Percentiles rank a stretch among this genome's conserved stretches.
Conservation (phyloP, 1,140 invertebrate genomes). For the Drosophila bocqueti region DNA sequence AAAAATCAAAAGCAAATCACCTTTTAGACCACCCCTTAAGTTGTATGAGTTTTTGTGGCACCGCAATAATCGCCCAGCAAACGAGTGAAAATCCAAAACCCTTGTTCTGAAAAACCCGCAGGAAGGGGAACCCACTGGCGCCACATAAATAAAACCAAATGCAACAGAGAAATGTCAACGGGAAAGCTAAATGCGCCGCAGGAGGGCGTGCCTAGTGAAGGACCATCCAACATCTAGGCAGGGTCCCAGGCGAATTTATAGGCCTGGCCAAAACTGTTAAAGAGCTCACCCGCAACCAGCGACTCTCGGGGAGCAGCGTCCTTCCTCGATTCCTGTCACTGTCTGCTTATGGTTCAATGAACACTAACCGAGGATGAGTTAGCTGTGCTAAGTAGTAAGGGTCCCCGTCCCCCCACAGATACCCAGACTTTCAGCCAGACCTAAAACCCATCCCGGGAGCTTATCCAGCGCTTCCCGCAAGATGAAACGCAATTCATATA, state of each 20-base stretch:
- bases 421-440: slow-evolving; percentile 23
- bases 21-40: not conserved
- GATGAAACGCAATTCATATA: slow-evolving; percentile 50
- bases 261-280: slow-evolving; percentile 55
- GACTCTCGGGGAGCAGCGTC: slow-evolving; percentile 2
- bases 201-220: slow-evolving; percentile 44
- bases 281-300: slow-evolving; percentile 19
- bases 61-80: slow-evolving; percentile 21
- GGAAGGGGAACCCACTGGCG: slow-evolving; percentile 57
- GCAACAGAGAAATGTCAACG: slow-evolving; percentile 71
- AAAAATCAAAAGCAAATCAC: not conserved
- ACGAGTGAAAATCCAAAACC: slow-evolving; percentile 15
- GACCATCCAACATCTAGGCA: slow-evolving; percentile 32
- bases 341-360: slow-evolving; percentile 66
- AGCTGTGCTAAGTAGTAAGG: slow-evolving; percentile 3
- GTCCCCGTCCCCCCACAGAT: not conserved
- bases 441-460: slow-evolving; percentile 3
- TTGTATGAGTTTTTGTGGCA: not conserved
- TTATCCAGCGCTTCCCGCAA: slow-evolving; percentile 16
- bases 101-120: slow-evolving; percentile 13
- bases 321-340: slow-evolving; percentile 21
- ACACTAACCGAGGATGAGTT: slow-evolving; percentile 41
- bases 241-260: slow-evolving; percentile 54
- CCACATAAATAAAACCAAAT: slow-evolving; percentile 73
- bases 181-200: slow-evolving; percentile 64